Evolutionary conservation across 2,113 vertebrate species (phyloP).

Genomic region (Thomomys bottae): DNA sequence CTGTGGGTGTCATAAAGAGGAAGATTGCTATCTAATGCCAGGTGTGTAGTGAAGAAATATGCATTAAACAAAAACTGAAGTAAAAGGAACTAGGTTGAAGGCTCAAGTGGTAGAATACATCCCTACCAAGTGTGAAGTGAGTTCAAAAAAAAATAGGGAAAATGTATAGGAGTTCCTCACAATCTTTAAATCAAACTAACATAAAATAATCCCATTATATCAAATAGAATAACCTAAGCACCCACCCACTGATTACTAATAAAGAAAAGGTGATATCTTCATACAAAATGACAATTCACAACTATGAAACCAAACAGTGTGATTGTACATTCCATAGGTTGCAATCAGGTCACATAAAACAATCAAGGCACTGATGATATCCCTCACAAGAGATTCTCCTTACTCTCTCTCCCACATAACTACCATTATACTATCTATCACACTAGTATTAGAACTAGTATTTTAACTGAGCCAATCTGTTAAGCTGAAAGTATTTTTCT

Average conservation of each 20-base stretch:
- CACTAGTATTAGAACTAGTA: too few relatives aligned
- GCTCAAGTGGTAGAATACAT: too few relatives aligned
- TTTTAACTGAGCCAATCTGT: too few relatives aligned
- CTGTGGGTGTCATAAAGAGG: too few relatives aligned
- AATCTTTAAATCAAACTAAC: neutral
- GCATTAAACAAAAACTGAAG: too few relatives aligned
- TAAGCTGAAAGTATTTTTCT: neutral
- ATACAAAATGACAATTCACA: neutral
- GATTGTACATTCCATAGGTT: neutral
- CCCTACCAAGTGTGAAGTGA: too few relatives aligned
- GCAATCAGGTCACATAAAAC: neutral
- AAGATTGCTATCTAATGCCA: too few relatives aligned
- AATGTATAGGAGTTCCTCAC: neutral
- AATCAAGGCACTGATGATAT: neutral
- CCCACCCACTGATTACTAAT: neutral
- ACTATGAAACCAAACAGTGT: neutral
- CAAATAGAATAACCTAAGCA: neutral
- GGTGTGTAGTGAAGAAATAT: too few relatives aligned
- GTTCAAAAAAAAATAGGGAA: too few relatives aligned
- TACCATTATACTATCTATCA: too few relatives aligned
- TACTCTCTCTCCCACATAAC: too few relatives aligned
- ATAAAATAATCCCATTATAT: neutral
- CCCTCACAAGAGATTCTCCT: neutral
- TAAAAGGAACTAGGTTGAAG: too few relatives aligned
- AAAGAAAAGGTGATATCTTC: neutral